phyloP scores from a whole-genome alignment of 2,797 vertebrate genomes.

The Gymnoscopelus microlampas region DNA sequence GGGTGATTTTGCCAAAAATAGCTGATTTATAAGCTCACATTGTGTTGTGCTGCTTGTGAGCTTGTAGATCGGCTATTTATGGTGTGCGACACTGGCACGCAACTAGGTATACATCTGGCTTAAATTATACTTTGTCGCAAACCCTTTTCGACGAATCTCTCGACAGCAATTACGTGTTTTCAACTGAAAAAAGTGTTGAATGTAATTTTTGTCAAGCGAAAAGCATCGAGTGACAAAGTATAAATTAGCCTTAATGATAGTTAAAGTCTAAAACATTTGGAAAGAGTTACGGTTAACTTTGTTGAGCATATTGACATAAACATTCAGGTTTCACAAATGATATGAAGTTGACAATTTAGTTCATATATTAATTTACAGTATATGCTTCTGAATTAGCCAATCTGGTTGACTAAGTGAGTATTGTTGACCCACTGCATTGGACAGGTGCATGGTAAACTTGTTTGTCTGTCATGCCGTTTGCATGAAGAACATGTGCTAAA shows the following conservation, averaged over 20 bases:
- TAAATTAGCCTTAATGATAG: background rate
- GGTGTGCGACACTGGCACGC: too few relatives aligned
- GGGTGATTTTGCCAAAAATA: too few relatives aligned
- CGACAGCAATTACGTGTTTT: too few relatives aligned
- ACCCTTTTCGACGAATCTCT: too few relatives aligned
- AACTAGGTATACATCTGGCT: too few relatives aligned
- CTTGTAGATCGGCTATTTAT: too few relatives aligned
- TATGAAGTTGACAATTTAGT: background rate
- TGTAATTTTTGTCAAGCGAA: too few relatives aligned
- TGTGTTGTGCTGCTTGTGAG: too few relatives aligned
- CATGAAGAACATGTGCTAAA: background rate
- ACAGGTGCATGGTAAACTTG: background rate
- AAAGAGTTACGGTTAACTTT: background rate
- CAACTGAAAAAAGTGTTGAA: too few relatives aligned
- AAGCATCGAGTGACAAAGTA: too few relatives aligned
- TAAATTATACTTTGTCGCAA: too few relatives aligned
- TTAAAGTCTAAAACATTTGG: background rate
- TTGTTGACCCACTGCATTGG: background rate
- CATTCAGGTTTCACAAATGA: background rate
- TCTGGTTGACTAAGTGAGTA: constrained; percentile 13
- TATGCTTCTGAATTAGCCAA: background rate
- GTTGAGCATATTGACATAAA: background rate
- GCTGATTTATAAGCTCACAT: too few relatives aligned
- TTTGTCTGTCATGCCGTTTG: background rate
- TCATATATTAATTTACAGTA: background rate